phyloP scores from a whole-genome alignment of 2,113 vertebrate species.

The Sphaerodactylus townsendi region DNA sequence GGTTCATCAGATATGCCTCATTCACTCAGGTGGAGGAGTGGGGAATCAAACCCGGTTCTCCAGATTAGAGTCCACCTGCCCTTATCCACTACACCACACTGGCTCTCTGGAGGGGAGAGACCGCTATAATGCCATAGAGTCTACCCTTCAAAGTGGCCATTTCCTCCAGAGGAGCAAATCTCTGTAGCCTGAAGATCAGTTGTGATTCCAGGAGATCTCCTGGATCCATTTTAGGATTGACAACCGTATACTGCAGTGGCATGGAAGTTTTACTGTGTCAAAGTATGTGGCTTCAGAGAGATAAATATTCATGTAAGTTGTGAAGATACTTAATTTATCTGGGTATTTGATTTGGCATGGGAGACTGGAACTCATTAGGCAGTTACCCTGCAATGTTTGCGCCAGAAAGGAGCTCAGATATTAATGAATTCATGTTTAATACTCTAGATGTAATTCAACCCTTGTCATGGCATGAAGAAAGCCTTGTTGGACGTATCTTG shows the following conservation, averaged over 20 bases:
- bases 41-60: too few relatives aligned
- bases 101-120: too few relatives aligned
- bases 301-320: accelerated
- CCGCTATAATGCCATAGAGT: too few relatives aligned
- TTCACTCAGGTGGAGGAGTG: too few relatives aligned
- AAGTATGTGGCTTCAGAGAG: not conserved
- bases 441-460: constrained; percentile 8
- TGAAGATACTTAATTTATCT: constrained; percentile 15
- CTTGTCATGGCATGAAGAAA: constrained; percentile 7
- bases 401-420: not conserved
- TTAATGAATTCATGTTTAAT: constrained; percentile 37
- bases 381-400: constrained; percentile 22
- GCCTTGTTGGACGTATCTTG: not conserved
- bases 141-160: too few relatives aligned
- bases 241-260: not conserved
- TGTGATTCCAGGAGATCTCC: too few relatives aligned
- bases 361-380: constrained; percentile 25
- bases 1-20: too few relatives aligned
- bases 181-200: too few relatives aligned
- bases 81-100: too few relatives aligned
- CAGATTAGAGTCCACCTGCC: too few relatives aligned
- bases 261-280: not conserved
- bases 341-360: constrained; percentile 45
- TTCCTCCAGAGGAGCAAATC: too few relatives aligned
- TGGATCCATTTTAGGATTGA: too few relatives aligned